Conservation (phyloP, 2,113 vertebrate species). For the Panthera tigris region DNA sequence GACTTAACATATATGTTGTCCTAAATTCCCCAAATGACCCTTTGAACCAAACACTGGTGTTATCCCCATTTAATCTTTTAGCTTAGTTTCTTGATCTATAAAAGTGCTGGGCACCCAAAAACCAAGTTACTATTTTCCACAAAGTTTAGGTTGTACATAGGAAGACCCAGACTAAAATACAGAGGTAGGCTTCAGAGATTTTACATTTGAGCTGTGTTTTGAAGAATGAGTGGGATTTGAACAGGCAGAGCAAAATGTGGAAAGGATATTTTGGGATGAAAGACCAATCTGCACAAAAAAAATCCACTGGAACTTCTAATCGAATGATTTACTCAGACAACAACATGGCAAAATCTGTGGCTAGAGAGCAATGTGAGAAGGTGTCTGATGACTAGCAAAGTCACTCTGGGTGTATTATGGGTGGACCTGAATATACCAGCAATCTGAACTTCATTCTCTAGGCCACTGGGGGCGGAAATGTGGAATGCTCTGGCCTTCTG, state of each 20-base stretch:
- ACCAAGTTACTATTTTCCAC: constrained; percentile 1
- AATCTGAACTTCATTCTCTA: neutral
- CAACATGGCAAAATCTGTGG: neutral
- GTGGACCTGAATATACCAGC: neutral
- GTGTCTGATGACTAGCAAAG: neutral
- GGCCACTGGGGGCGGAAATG: neutral
- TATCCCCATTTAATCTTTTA: neutral
- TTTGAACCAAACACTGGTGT: neutral
- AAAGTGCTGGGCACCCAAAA: neutral
- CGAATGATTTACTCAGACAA: neutral
- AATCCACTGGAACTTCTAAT: neutral
- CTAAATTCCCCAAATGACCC: neutral
- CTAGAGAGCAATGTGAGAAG: neutral
- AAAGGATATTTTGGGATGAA: neutral
- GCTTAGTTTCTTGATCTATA: neutral
- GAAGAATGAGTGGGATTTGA: neutral
- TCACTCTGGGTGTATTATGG: neutral
- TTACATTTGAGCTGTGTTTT: neutral
- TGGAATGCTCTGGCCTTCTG: neutral
- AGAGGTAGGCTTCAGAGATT: neutral
- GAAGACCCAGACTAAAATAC: neutral
- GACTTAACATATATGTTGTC: neutral
- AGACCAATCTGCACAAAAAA: neutral
- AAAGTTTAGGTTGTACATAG: neutral
- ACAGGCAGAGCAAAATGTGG: neutral